Conservation (phyloP, 2,888 invertebrate species). For the Cyclophora punctaria region DNA sequence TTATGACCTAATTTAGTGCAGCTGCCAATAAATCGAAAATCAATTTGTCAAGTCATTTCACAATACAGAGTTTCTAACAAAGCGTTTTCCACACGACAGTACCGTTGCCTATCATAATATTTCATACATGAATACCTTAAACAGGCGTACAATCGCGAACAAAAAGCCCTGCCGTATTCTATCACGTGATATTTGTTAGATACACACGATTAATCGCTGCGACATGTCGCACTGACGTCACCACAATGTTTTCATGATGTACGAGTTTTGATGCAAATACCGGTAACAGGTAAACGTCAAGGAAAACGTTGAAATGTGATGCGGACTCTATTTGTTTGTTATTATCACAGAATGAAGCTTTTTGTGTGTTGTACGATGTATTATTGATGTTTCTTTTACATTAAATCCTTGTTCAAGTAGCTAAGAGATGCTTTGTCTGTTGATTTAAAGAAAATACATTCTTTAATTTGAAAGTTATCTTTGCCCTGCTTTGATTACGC, state of each 20-base stretch:
- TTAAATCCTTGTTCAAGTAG: too few species aligned
- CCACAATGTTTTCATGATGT: conserved; percentile 14
- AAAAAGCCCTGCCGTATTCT: conserved; percentile 12
- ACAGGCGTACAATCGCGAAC: conserved; percentile 20
- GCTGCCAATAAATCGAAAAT: conserved; percentile 17
- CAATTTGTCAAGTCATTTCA: conserved; percentile 21
- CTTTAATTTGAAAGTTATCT: too few species aligned
- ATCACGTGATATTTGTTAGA: conserved; percentile 15
- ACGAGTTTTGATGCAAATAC: conserved; percentile 9
- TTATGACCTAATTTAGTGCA: neutral
- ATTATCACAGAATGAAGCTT: too few species aligned
- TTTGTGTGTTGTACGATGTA: too few species aligned
- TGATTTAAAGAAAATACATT: too few species aligned
- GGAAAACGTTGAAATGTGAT: too few species aligned
- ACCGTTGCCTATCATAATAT: conserved; percentile 23
- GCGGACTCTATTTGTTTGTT: too few species aligned
- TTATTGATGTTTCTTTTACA: too few species aligned
- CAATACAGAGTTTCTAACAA: conserved; percentile 17
- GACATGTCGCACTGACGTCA: conserved; percentile 17
- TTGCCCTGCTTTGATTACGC: too few species aligned
- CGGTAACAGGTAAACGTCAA: too few species aligned
- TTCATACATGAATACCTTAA: conserved; percentile 26
- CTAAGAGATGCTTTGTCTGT: too few species aligned
- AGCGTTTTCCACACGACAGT: conserved; percentile 18
- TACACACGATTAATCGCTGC: conserved; percentile 18